Percentiles rank a stretch among this genome's conserved stretches.
These are phyloP conservation scores for Trissoscelio sp. DNA, from an alignment of 2,888 invertebrate species.

Conservation along the genomic window DNA sequence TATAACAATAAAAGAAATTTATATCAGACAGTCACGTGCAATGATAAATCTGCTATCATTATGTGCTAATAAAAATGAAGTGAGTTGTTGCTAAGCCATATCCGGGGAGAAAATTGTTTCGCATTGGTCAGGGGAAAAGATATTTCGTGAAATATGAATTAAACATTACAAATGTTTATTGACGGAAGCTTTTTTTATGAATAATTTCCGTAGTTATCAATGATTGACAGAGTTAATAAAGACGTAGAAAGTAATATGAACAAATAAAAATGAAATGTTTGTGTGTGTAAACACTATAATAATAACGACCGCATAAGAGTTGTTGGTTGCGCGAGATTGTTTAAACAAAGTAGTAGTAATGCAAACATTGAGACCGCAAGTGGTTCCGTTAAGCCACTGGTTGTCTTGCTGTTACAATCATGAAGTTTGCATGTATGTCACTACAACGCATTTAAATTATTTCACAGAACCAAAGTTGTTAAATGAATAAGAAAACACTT, in stretches of 20 bases:
- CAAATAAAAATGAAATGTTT: not conserved
- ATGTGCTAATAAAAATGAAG: constrained; percentile 14
- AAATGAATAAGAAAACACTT: constrained; percentile 12
- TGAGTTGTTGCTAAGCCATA: not conserved
- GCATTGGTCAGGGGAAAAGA: no score
- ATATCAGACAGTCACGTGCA: not conserved
- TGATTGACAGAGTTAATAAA: constrained; percentile 2
- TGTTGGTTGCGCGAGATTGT: not conserved
- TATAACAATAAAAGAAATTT: constrained; percentile 21
- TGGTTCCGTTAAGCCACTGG: not conserved
- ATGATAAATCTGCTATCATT: constrained; percentile 8
- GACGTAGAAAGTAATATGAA: not conserved
- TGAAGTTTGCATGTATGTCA: constrained; percentile 25
- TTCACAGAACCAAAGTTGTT: constrained; percentile 17
- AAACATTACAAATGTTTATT: not conserved
- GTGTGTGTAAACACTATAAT: not conserved
- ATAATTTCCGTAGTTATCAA: not conserved
- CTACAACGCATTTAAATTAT: constrained; percentile 16
- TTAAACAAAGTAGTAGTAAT: constrained; percentile 16
- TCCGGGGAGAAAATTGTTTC: constrained; percentile 18
- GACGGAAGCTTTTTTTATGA: not conserved
- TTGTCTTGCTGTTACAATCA: not conserved
- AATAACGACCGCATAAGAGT: constrained; percentile 3
- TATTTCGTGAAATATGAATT: constrained; percentile 16
- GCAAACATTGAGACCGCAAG: constrained; percentile 6